phyloP scores from a whole-genome alignment of 2,888 invertebrate species.

The Ochropacha duplaris region DNA sequence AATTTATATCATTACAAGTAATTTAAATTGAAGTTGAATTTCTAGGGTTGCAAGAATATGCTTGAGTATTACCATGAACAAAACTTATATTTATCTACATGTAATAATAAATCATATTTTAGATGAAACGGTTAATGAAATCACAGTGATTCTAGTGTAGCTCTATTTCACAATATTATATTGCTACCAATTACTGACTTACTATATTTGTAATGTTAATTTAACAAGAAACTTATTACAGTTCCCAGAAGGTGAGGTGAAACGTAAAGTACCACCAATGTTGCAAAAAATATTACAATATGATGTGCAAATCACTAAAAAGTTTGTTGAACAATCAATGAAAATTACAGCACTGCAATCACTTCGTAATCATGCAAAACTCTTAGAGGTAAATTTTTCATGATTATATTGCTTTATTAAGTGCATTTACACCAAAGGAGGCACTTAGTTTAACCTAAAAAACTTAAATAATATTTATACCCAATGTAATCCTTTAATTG shows the following conservation, averaged over 20 bases:
- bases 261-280: constrained; percentile 72
- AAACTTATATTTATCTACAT: no score
- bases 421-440: no score
- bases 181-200: background rate
- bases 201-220: constrained; percentile 3
- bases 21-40: background rate
- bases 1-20: no score
- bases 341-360: constrained; percentile 75
- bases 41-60: background rate
- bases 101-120: no score
- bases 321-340: constrained; percentile 74
- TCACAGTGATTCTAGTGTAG: background rate
- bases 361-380: constrained; percentile 79
- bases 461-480: no score
- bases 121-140: no score
- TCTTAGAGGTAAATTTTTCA: constrained; percentile 77
- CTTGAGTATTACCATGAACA: background rate
- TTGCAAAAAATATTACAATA: constrained; percentile 72
- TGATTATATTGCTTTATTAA: background rate
- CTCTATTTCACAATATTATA: background rate
- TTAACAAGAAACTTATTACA: no score
- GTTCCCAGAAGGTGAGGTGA: constrained; percentile 53
- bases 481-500: no score
- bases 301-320: constrained; percentile 79
- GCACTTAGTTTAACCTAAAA: no score